These are phyloP conservation scores for Ephestia elutella DNA, from an alignment of 1,140 invertebrate species.

Conservation along the genomic window DNA sequence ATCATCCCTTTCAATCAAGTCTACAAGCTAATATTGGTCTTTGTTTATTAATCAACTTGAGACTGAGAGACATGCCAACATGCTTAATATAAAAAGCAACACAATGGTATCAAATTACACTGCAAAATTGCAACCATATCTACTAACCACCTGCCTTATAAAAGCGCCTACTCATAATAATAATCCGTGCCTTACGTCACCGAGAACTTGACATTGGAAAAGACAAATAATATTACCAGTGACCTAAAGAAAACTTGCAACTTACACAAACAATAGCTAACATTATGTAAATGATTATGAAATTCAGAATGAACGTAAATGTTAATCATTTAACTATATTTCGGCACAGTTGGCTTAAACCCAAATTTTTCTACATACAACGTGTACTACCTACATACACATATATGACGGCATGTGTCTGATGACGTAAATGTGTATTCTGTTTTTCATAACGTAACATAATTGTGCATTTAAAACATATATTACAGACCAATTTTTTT, in stretches of 20 bases:
- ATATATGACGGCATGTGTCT: conserved; percentile 15
- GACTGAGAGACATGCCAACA: too few species aligned
- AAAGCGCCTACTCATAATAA: not conserved
- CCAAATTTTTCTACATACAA: conserved; percentile 13
- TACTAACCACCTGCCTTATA: not conserved
- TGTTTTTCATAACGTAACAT: not conserved
- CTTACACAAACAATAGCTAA: not conserved
- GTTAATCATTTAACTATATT: not conserved
- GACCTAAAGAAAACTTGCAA: not conserved
- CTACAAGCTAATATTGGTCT: too few species aligned
- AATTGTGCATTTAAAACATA: too few species aligned
- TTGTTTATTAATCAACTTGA: too few species aligned
- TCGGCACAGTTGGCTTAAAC: conserved; percentile 11
- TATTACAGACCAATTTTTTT: too few species aligned
- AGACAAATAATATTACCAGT: not conserved
- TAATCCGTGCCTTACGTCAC: not conserved
- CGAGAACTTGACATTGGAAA: conserved; percentile 2
- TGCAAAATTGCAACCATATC: not conserved
- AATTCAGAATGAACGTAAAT: not conserved
- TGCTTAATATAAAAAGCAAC: too few species aligned
- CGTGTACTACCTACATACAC: too few species aligned
- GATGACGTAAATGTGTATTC: conserved; percentile 15
- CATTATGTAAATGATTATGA: not conserved
- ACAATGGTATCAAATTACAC: not conserved
- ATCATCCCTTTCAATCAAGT: too few species aligned